Evolutionary conservation across 2,888 invertebrate genomes (phyloP), one percentile per base, ranked within the genome.

Genomic region (Eilema griseolum): DNA sequence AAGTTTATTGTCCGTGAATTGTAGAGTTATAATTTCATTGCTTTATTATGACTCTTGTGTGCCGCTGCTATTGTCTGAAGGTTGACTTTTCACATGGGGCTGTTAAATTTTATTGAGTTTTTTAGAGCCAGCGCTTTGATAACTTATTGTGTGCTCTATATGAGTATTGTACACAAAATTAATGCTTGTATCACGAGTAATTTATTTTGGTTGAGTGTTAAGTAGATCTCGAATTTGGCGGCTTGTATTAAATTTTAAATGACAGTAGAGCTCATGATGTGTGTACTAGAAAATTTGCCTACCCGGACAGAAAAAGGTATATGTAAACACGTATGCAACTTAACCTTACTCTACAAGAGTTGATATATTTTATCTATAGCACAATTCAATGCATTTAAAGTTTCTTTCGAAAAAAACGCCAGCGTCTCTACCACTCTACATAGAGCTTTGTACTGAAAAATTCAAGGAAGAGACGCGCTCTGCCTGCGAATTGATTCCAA

Each of bases 401-500:
- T 59, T 20, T 31, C 33, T 64, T 14, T 11, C 31, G 0, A 46
- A 46, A 28, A 56, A 67, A 62, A 67, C n/a, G 0, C 56, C 28
- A 64, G 8, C 46, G 26, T 26, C 41, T 61, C 60, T 52, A 61
- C 33, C n/a, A 65, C 69, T 59, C 61, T 59, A 31, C 68, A 68
- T 46, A 62, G 70, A 68, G 61, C 65, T 68, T 8, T 57, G 61
- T 59, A 57, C 52, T 72, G 63, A 77, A 77, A 81, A 71, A 75
- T 82, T 74, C 72, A 76, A 64, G 52, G 63, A 41, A 65, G 75
- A 64, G 66, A 61, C 72, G 67, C 67, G 72, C 61, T 66, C 41
- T 59, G 74, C 66, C 75, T 65, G 23, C 37, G 77, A 81, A 81
- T 81, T 81, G 81, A 81, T 81, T 79, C 83, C 68, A 52, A 76